Evolutionary conservation across 2,888 invertebrate genomes (phyloP).

Genomic region (Diarsia dahlii): DNA sequence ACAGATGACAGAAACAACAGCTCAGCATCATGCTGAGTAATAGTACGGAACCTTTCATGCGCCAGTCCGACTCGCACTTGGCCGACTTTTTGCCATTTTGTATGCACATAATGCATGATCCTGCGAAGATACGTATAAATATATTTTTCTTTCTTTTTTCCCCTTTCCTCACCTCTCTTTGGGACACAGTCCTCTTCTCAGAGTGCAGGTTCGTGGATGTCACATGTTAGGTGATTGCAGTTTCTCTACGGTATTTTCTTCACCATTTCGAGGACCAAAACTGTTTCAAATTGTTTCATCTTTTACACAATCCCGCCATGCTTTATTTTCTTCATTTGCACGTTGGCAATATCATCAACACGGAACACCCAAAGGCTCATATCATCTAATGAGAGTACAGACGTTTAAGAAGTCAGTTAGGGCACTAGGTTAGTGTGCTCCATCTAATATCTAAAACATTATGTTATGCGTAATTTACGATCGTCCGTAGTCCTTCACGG

Average conservation of each 20-base stretch:
- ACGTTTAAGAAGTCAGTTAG: constrained; percentile 17
- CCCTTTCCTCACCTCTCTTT: no score
- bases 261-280: no score
- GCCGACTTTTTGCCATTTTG: no score
- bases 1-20: no score
- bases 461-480: constrained; percentile 65
- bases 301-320: not conserved
- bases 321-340: not conserved
- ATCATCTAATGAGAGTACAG: not conserved
- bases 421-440: constrained; percentile 46
- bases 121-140: no score
- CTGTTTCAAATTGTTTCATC: not conserved
- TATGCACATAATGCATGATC: no score
- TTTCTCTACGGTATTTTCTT: not conserved
- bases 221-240: not conserved
- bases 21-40: no score
- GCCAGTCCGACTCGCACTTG: no score
- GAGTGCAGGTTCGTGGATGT: not conserved
- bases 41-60: no score
- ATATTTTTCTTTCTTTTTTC: no score
- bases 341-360: no score
- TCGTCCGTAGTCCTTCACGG: constrained; percentile 32
- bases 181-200: not conserved
- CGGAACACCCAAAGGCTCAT: not conserved
- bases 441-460: constrained; percentile 36